A percentile compares a stretch with the other conserved stretches of the same genome.
These are phyloP conservation scores for Danaus chrysippus DNA, from an alignment of 2,888 invertebrate genomes.

Conservation along the genomic window DNA sequence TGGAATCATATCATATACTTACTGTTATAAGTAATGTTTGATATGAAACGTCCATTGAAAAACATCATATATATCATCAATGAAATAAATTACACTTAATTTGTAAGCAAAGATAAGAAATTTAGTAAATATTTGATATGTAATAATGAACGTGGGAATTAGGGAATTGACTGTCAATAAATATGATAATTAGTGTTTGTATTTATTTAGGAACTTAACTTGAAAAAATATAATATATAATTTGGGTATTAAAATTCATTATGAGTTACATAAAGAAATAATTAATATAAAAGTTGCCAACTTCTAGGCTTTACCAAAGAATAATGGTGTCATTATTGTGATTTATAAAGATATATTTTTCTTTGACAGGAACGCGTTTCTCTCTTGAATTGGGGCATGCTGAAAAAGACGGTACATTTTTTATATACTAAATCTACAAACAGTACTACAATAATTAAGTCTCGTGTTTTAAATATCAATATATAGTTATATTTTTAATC, in stretches of 20 bases:
- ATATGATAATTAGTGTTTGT: constrained; percentile 17
- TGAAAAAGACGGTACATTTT: constrained; percentile 3
- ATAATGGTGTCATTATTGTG: neutral
- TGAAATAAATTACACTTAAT: too few species aligned
- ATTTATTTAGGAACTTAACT: neutral
- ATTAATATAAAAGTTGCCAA: neutral
- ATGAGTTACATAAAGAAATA: neutral
- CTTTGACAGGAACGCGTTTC: constrained; percentile 4
- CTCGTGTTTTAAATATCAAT: too few species aligned
- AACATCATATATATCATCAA: too few species aligned
- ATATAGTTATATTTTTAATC: too few species aligned
- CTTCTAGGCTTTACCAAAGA: neutral
- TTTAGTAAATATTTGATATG: constrained; percentile 48
- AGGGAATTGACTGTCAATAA: constrained; percentile 32
- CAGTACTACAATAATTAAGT: neutral
- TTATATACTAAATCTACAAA: neutral
- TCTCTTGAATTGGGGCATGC: constrained; percentile 7
- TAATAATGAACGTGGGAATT: constrained; percentile 56
- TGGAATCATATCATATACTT: too few species aligned
- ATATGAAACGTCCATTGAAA: too few species aligned
- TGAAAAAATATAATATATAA: neutral
- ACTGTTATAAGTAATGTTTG: too few species aligned
- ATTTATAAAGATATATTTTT: constrained; percentile 1
- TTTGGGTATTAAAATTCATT: neutral
- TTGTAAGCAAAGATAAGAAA: constrained; percentile 30